These are phyloP conservation scores for Willisornis vidua DNA, from an alignment of 2,113 vertebrate genomes.

Conservation along the genomic window DNA sequence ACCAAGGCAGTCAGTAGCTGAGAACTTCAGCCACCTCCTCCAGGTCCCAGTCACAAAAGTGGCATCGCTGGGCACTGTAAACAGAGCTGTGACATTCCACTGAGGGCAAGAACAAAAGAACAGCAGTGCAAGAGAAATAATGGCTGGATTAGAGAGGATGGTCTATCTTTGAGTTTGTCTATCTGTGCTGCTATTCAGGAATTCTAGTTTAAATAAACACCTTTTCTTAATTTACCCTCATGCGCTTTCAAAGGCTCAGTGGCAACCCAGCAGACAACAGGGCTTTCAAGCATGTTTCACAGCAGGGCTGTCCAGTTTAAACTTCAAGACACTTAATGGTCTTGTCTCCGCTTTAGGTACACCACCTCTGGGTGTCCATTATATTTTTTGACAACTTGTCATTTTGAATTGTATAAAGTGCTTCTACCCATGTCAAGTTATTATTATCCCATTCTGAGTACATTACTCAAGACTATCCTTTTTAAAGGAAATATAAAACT, in stretches of 20 bases:
- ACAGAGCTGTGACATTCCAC: background rate
- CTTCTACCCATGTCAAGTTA: background rate
- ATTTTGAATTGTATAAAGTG: slow-evolving; percentile 2
- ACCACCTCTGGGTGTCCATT: background rate
- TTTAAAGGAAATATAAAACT: background rate
- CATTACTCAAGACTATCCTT: background rate
- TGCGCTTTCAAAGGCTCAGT: background rate
- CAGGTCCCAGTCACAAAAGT: background rate
- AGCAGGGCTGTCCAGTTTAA: background rate
- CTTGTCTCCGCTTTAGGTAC: background rate
- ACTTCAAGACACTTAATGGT: background rate
- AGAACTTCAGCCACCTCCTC: background rate
- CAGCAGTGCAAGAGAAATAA: background rate
- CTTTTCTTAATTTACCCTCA: background rate
- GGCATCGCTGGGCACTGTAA: background rate
- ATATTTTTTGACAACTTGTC: slow-evolving; percentile 13
- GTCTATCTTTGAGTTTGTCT: background rate
- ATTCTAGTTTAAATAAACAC: background rate
- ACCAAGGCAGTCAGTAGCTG: background rate
- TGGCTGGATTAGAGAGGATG: background rate
- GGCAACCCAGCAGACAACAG: background rate
- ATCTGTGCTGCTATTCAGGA: background rate
- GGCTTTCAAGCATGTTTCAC: background rate
- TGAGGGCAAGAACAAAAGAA: background rate
- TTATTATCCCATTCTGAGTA: background rate